These are phyloP conservation scores for Habropoda laboriosa DNA, from an alignment of 1,140 invertebrate species.

Conservation along the genomic window DNA sequence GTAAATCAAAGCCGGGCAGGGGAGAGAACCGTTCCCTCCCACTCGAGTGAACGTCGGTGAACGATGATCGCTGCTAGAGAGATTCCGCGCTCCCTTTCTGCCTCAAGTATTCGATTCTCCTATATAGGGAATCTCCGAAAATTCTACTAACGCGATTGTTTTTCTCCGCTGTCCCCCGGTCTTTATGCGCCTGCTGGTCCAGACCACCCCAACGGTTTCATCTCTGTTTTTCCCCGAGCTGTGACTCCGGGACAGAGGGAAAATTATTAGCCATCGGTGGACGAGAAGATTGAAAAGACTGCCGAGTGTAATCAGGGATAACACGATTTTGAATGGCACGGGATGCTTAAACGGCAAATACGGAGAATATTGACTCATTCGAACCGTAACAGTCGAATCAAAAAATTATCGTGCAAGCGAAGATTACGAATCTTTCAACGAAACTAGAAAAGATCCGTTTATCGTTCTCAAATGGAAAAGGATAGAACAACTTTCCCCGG, in stretches of 20 bases:
- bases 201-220: no score
- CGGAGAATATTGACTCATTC: no score
- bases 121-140: not conserved
- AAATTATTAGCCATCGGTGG: slow-evolving; percentile 16
- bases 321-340: not conserved
- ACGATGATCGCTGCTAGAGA: not conserved
- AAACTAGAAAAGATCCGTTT: no score
- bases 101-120: not conserved
- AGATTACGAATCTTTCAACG: no score
- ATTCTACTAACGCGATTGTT: slow-evolving; percentile 37
- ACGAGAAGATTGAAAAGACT: not conserved
- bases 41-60: not conserved
- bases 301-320: not conserved
- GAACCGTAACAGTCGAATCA: no score
- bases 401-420: no score
- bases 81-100: not conserved
- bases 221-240: not conserved
- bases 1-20: slow-evolving; percentile 34
- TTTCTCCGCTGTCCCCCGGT: not conserved
- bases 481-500: no score
- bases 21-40: not conserved
- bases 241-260: not conserved
- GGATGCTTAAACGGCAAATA: no score
- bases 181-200: not conserved
- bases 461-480: no score